Base-by-base conservation (phyloP, 2,113 vertebrate species). In the Pipra filicauda region DNA sequence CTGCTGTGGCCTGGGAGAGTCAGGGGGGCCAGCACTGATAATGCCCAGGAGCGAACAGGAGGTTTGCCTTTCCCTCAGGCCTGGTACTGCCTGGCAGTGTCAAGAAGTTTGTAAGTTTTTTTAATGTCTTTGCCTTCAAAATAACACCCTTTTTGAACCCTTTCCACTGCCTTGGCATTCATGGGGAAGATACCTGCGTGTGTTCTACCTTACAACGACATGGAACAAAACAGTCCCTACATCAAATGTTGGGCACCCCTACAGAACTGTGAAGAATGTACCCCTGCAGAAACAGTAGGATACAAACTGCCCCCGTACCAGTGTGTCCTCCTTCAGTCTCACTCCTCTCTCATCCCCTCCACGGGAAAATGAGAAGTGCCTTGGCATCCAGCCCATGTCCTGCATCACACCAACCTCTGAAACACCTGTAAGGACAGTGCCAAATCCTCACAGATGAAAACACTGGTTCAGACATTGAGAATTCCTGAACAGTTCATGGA, bases 361-460 rank as follows among this genome's bases (percentile, higher is more conserved):
- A 30, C 8, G 11, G 64, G 31, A 48, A 79, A 31, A 52, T 1
- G 5, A 49, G 22, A 55, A 41, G 5, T 16, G 30, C 19, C 46
- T 46, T 21, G 27, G 49, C 4, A 0, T 3, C 30, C 0, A 4
- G 54, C 20, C 61, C 62, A 11, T 4, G 24, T 7, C 23, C 28
- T 41, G 35, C 70, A 21, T 23, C 48, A 57, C 1, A 1, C 9
- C 22, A 4, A 20, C 10, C 51, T 67, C 9, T 57, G 13, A 52
- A 79, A 75, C 19, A 41, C 1, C 7, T 3, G 39, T 49, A 11
- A 0, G 1, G 33, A 10, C 54, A 73, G 33, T 15, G 28, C 46
- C 26, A 75, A 23, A 43, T 12, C 44, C 84, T 59, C 15, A 8
- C 37, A 62, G 31, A 62, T 9, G 9, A 70, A 78, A 31, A 75